A percentile compares a stretch with the other conserved stretches of the same genome.
Evolutionary conservation across 2,888 invertebrate species (phyloP).

Genomic region (Tenthredo mesomela): DNA sequence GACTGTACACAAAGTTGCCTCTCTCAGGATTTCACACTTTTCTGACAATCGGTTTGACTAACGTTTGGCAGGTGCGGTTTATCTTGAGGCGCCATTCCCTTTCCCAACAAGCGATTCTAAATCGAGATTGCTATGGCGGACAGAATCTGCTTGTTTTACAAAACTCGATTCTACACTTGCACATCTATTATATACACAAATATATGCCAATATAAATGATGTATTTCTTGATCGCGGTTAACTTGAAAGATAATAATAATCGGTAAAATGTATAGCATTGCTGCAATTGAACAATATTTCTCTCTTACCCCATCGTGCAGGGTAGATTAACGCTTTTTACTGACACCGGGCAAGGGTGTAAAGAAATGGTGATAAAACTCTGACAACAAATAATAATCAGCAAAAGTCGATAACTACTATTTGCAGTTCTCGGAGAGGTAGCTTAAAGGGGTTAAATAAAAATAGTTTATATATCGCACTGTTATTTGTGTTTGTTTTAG

Average conservation of each 20-base stretch:
- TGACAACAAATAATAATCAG: neutral
- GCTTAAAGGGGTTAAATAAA: slow-evolving; percentile 10
- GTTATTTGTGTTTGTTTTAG: slow-evolving; percentile 21
- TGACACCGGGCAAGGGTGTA: neutral
- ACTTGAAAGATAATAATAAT: neutral
- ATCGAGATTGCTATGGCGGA: neutral
- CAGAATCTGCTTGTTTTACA: slow-evolving; percentile 12
- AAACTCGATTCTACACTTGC: neutral
- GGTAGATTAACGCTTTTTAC: neutral
- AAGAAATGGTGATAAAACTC: neutral
- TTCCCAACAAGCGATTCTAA: slow-evolving; percentile 9
- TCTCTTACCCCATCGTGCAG: neutral
- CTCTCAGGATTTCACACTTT: slow-evolving; percentile 23
- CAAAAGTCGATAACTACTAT: neutral
- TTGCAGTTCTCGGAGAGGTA: slow-evolving; percentile 32
- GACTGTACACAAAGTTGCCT: slow-evolving; percentile 2
- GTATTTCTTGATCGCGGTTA: neutral
- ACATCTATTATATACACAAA: neutral
- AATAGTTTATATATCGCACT: neutral
- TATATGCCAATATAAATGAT: neutral
- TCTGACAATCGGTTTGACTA: slow-evolving; percentile 21
- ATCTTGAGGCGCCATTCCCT: neutral
- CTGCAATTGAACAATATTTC: neutral
- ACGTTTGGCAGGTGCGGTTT: slow-evolving; percentile 36
- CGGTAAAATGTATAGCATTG: neutral